Percentiles rank a stretch among this genome's conserved stretches.
Evolutionary conservation across 2,888 invertebrate species (phyloP).

Genomic region (Spodoptera picta): DNA sequence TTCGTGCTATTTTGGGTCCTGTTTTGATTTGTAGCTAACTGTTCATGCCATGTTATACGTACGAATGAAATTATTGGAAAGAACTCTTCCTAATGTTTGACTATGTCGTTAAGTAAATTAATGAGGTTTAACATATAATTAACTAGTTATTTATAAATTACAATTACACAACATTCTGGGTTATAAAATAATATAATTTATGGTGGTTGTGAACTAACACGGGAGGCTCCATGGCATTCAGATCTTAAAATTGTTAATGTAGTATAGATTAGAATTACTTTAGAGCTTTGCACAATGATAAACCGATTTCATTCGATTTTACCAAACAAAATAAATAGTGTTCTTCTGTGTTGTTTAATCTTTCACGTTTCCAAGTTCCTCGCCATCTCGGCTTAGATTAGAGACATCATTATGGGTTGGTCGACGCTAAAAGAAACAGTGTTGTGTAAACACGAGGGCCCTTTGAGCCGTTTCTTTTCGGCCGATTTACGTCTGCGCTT

Average conservation of each 20-base stretch:
- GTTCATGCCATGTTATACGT: conserved; percentile 13
- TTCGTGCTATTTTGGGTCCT: conserved; percentile 38
- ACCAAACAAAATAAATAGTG: conserved; percentile 13
- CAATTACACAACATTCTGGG: no score
- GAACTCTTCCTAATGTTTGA: conserved; percentile 27
- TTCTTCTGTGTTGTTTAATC: conserved; percentile 29
- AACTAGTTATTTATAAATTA: no score
- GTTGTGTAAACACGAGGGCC: conserved; percentile 65
- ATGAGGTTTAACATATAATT: no score
- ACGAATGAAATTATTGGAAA: background rate
- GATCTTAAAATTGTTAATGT: background rate
- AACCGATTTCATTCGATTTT: conserved; percentile 20
- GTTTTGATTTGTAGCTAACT: conserved; percentile 36
- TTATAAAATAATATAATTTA: no score
- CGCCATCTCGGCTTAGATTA: conserved; percentile 48
- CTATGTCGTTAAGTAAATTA: conserved; percentile 10
- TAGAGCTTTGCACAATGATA: conserved; percentile 10
- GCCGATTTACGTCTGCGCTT: conserved; percentile 69
- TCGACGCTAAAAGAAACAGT: conserved; percentile 50
- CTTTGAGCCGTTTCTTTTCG: conserved; percentile 70
- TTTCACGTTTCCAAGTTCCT: conserved; percentile 38
- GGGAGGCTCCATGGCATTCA: background rate
- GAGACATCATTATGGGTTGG: conserved; percentile 43
- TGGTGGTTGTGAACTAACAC: no score
- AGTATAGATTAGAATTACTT: background rate